Percentiles rank a stretch among this genome's conserved stretches.
These are phyloP conservation scores for Drosophila nikananu DNA, from an alignment of 1,140 invertebrate genomes.

Conservation along the genomic window DNA sequence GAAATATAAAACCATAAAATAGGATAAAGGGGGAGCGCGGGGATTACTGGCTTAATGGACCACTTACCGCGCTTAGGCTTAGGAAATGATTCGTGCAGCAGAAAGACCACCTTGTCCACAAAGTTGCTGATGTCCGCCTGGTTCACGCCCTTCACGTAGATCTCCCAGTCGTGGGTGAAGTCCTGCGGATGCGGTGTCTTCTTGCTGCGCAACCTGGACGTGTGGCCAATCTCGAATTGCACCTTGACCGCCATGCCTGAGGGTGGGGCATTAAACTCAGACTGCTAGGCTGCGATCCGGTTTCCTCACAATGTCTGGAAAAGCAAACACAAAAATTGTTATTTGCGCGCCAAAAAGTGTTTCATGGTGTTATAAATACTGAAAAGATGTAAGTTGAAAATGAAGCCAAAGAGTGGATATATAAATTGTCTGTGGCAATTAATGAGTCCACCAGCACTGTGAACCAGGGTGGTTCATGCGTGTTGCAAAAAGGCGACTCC, in stretches of 20 bases:
- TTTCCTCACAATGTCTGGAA: conserved; percentile 31
- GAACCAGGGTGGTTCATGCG: conserved; percentile 27
- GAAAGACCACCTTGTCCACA: conserved; percentile 97
- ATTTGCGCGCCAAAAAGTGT: conserved; percentile 28
- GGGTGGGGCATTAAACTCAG: conserved; percentile 50
- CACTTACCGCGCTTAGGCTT: conserved; percentile 93
- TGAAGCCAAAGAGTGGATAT: neutral
- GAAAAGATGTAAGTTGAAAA: neutral
- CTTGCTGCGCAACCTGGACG: conserved; percentile 91
- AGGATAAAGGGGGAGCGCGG: neutral
- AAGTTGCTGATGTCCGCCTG: conserved; percentile 94
- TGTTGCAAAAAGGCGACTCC: conserved; percentile 13
- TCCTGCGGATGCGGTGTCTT: conserved; percentile 91
- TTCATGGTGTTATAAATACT: too few relatives aligned
- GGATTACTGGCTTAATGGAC: neutral
- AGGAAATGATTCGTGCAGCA: conserved; percentile 95
- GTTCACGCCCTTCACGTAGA: conserved; percentile 96
- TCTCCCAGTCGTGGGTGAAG: conserved; percentile 98
- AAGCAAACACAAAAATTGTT: neutral
- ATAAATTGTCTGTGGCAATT: neutral
- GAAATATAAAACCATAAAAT: conserved; percentile 73
- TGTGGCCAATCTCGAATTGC: conserved; percentile 96
- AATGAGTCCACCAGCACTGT: neutral
- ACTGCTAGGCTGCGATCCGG: conserved; percentile 16
- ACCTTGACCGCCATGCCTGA: conserved; percentile 91